A percentile compares a stretch with the other conserved stretches of the same genome.
Evolutionary conservation across 2,797 vertebrate genomes (phyloP).

Genomic region (Sebastolobus alascanus): DNA sequence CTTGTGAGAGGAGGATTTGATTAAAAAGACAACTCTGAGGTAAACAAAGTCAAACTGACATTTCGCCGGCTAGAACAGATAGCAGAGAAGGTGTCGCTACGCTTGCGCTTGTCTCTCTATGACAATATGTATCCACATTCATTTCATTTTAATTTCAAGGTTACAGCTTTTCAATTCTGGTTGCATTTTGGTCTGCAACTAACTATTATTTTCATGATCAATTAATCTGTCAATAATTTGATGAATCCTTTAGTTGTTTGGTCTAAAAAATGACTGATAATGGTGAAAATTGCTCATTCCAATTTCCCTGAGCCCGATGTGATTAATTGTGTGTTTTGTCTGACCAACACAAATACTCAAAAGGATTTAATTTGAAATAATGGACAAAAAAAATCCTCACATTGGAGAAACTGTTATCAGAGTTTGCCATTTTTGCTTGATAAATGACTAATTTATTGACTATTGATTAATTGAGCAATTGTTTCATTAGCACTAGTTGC

Average conservation of each 20-base stretch:
- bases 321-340: neutral
- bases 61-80: constrained; percentile 10
- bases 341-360: neutral
- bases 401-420: neutral
- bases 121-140: neutral
- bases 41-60: constrained; percentile 47
- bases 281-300: neutral
- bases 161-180: neutral
- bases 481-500: neutral
- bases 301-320: neutral
- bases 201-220: neutral
- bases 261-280: neutral
- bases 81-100: neutral
- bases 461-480: constrained; percentile 9
- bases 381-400: neutral
- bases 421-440: neutral
- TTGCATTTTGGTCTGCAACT: neutral
- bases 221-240: neutral
- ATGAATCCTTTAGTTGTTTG: neutral
- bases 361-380: neutral
- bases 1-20: constrained; percentile 25
- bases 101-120: neutral
- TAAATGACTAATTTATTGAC: constrained; percentile 2
- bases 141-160: neutral
- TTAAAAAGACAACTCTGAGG: constrained; percentile 22